Base-by-base conservation (phyloP, 2,888 invertebrate genomes). In the Pterostichus niger region DNA sequence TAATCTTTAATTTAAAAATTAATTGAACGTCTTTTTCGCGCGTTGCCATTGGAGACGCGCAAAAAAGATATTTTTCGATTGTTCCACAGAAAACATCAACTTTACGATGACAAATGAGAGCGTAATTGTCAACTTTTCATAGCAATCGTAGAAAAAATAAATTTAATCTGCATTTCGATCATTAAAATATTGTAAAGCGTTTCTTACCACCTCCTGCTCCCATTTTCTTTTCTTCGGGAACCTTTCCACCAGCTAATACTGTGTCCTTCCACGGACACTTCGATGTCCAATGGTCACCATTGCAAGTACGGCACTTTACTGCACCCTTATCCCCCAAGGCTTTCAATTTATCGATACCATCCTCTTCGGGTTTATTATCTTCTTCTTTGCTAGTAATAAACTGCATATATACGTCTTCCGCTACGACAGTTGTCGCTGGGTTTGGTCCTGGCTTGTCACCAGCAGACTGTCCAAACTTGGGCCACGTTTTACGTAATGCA, bases 201-300 rank as follows among this genome's bases (percentile, higher is more conserved):
- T 80, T 71, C 49, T 83, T 54, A 84, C 75, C 44, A 76, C 89
- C 88, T 79, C 89, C 88, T 2, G 89, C 87, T 61, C 91, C 90
- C 0, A 89, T 87, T 83, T 92, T 91, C 87, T 93, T 93, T 83
- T 91, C 91, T 86, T 92, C 92, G 86, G 91, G 93, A 49, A 91
- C 85, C 88, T 94, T 94, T 83, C 93, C 91, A 85, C 94, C 94
- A 80, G 93, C 94, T 87, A 95, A 91, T 86, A 94, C 94, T 0
- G 97, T 96, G 87, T 98, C 97, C 91, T 98, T 99, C 93, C 97
- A 99, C 0, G 99, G 99, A 92, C 99, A 99, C 88, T 97, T 96
- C 54, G 97, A 95, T 46, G 99, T 98, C 98, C 99, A 99, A 92
- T 99, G 99, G 88, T 99, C 99, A 79, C 98, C 97, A 88, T 95